A percentile compares a stretch with the other conserved stretches of the same genome.
These are phyloP conservation scores for Delichon dasypus DNA, from an alignment of 2,797 vertebrate genomes.

Conservation along the genomic window DNA sequence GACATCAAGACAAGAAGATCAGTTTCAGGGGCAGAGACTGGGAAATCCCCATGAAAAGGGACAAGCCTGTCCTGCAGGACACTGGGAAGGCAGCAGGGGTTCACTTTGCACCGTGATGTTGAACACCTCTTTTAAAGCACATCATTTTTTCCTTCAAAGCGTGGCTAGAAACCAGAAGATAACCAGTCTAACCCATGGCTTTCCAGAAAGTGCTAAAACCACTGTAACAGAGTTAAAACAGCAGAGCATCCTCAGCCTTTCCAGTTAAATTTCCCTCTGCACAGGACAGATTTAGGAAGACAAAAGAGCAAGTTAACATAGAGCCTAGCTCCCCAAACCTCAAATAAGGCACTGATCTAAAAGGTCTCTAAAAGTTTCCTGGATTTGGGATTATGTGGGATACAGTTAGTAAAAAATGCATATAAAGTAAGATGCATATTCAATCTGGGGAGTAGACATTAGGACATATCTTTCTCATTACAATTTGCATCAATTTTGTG, in stretches of 20 bases:
- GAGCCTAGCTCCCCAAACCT: not conserved
- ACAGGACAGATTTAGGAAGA: not conserved
- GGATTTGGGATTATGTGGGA: not conserved
- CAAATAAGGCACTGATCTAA: not conserved
- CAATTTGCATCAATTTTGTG: not conserved
- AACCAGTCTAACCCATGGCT: not conserved
- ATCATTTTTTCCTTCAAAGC: not conserved
- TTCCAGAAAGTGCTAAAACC: not conserved
- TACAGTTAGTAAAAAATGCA: not conserved
- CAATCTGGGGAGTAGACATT: not conserved
- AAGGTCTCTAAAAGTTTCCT: not conserved
- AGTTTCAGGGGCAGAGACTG: not conserved
- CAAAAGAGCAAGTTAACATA: not conserved
- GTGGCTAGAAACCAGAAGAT: not conserved
- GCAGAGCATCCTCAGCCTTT: not conserved
- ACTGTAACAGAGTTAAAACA: not conserved
- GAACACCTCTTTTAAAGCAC: not conserved
- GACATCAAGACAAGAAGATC: not conserved
- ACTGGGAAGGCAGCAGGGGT: not conserved
- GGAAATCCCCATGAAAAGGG: not conserved
- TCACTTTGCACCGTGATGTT: not conserved
- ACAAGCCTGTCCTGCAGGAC: not conserved
- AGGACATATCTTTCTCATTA: not conserved
- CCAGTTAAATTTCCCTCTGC: not conserved
- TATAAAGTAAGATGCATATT: not conserved